These are phyloP conservation scores for Bathynomus jamesi DNA, from an alignment of 1,140 invertebrate species.

Conservation along the genomic window DNA sequence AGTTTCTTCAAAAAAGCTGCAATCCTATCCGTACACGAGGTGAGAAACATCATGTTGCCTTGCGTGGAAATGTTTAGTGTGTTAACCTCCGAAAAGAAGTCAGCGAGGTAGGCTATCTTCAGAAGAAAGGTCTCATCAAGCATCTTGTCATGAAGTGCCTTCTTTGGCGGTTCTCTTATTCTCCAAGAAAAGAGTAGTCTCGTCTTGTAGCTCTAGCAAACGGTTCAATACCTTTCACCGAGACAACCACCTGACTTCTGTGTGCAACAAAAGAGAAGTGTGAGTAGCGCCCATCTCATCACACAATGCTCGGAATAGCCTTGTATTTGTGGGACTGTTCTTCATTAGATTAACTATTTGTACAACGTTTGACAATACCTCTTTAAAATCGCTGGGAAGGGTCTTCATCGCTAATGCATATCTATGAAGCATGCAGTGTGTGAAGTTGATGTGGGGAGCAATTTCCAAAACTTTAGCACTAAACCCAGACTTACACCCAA, in stretches of 20 bases:
- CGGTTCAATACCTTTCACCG: neutral
- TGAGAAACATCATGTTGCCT: neutral
- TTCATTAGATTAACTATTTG: neutral
- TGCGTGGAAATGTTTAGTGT: neutral
- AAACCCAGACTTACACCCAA: conserved; percentile 23
- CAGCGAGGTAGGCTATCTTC: neutral
- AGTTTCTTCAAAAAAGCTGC: neutral
- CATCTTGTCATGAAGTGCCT: neutral
- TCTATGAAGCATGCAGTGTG: conserved; percentile 14
- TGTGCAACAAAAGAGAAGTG: neutral
- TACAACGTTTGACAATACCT: neutral
- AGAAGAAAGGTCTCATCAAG: neutral
- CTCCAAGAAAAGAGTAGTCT: neutral
- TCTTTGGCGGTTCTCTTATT: neutral
- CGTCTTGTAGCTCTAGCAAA: neutral
- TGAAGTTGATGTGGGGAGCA: conserved; percentile 20
- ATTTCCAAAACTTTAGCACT: conserved; percentile 13
- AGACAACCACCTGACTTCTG: neutral
- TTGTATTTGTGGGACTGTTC: too few species aligned
- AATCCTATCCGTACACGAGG: neutral
- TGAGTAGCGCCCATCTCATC: neutral
- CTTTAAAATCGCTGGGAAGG: neutral
- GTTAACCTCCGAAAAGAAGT: neutral
- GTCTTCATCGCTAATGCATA: conserved; percentile 9
- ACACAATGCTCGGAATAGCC: neutral